Evolutionary conservation across 2,888 invertebrate genomes (phyloP).

Genomic region (Volucella inanis): DNA sequence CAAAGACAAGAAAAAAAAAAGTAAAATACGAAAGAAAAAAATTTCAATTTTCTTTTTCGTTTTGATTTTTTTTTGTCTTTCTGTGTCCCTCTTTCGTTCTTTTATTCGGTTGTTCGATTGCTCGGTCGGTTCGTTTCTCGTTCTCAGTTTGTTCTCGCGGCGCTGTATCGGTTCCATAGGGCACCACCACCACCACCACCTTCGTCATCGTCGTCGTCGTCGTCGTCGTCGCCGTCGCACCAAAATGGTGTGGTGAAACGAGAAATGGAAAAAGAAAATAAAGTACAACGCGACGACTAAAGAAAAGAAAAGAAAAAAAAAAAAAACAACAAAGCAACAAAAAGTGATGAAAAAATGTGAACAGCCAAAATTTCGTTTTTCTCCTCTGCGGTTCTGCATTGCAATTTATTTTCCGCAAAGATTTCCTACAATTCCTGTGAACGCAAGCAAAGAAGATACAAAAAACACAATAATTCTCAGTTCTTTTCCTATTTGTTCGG

Average conservation of each 20-base stretch:
- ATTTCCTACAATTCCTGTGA: constrained; percentile 17
- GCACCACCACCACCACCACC: constrained; percentile 18
- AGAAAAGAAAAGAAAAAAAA: constrained; percentile 4
- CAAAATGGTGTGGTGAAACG: constrained; percentile 57
- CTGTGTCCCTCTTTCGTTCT: constrained; percentile 32
- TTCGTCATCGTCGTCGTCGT: too few species aligned
- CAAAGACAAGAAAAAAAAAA: constrained; percentile 40
- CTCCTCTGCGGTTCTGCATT: constrained; percentile 13
- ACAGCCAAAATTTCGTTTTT: constrained; percentile 40
- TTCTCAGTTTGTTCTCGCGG: constrained; percentile 67
- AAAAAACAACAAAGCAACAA: constrained; percentile 2
- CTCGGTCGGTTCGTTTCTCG: too few species aligned
- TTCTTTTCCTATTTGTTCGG: too few species aligned
- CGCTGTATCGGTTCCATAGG: constrained; percentile 68
- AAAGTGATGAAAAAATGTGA: constrained; percentile 59
- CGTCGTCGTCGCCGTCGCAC: too few species aligned
- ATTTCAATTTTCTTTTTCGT: constrained; percentile 27
- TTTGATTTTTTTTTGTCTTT: constrained; percentile 5
- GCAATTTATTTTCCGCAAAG: constrained; percentile 26
- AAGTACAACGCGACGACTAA: constrained; percentile 60
- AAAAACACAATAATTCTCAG: background rate
- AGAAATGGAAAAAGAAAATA: constrained; percentile 67
- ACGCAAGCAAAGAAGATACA: constrained; percentile 19
- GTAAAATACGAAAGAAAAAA: constrained; percentile 17
- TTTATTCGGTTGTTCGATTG: constrained; percentile 62